Base-by-base conservation (phyloP, 2,797 vertebrate genomes). In the Leuciscus waleckii region DNA sequence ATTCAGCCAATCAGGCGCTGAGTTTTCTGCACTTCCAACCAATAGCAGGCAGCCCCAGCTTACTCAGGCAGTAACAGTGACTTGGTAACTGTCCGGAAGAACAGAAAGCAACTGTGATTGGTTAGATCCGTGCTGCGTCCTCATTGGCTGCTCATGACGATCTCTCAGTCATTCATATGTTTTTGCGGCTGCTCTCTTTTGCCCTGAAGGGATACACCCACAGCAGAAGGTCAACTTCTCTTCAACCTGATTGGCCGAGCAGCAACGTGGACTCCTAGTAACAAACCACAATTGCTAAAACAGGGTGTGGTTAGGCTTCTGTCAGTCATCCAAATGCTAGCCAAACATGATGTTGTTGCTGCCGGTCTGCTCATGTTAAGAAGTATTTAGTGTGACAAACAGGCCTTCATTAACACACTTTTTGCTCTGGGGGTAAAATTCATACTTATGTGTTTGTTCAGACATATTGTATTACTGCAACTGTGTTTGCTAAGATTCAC, bases 131-230 rank as follows among this genome's bases (percentile, higher is more conserved):
- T 49, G 46, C 89, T 93, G 90, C 67, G 39, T 80, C 74, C 79
- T 88, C 16, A 89, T 89, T 89, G 81, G 88, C 79, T 61, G 23
- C 84, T 87, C 83, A 87, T 89, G 88, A 89, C 78, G 81, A 86
- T 94, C 85, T 91, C 90, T 83, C 93, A 92, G 93, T 95, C 96
- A 96, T 96, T 96, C 95, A 96, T 96, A 95, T 91, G 94, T 95
- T 95, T 94, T 94, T 89, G 83, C 83, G 58, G 67, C 70, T 65
- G 51, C 81, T 26, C 81, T 87, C 90, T 88, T 88, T 88, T 92
- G 88, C 89, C 49, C 77, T 35, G 32, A 35, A 65, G 80, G 61
- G 81, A 67, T 32, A 79, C 49, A 74, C 74, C 80, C 75, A 86
- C 65, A 46, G 71, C 84, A 86, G 67, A 88, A 83, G 81, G 37